Conservation (phyloP, 2,888 invertebrate species). For the Amaurobius ferox region DNA sequence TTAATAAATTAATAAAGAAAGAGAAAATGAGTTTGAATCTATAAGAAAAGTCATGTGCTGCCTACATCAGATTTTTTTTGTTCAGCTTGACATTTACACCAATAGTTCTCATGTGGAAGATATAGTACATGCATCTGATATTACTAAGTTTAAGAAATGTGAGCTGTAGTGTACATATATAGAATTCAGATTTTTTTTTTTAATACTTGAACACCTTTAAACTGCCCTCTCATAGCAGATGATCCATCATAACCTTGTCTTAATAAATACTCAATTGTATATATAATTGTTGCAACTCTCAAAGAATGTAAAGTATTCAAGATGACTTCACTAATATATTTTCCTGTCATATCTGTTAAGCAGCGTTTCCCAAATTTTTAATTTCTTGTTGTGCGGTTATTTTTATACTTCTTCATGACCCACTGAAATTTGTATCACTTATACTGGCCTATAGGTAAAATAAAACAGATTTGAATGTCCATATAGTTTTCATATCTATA, state of each 20-base stretch:
- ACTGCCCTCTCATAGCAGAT: not conserved
- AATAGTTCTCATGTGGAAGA: not conserved
- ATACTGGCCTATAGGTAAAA: too few species aligned
- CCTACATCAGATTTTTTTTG: too few species aligned
- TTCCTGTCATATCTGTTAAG: not conserved
- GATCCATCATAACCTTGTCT: conserved; percentile 5
- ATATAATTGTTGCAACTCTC: not conserved
- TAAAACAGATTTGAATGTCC: too few species aligned
- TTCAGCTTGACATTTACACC: too few species aligned
- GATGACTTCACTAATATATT: not conserved
- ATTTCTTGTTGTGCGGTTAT: too few species aligned
- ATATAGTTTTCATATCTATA: too few species aligned
- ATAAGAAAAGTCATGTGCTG: too few species aligned
- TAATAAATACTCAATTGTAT: not conserved
- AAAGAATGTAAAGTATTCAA: not conserved
- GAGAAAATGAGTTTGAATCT: too few species aligned
- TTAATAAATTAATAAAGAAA: too few species aligned
- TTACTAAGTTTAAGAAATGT: not conserved
- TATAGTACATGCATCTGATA: not conserved
- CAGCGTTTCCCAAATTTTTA: too few species aligned
- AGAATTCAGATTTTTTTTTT: not conserved
- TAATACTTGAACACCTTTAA: conserved; percentile 4
- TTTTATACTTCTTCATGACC: too few species aligned
- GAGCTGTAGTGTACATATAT: conserved; percentile 7
- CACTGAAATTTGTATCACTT: not conserved